These are phyloP conservation scores for Saccostrea cuccullata DNA, from an alignment of 1,140 invertebrate species.

Conservation along the genomic window DNA sequence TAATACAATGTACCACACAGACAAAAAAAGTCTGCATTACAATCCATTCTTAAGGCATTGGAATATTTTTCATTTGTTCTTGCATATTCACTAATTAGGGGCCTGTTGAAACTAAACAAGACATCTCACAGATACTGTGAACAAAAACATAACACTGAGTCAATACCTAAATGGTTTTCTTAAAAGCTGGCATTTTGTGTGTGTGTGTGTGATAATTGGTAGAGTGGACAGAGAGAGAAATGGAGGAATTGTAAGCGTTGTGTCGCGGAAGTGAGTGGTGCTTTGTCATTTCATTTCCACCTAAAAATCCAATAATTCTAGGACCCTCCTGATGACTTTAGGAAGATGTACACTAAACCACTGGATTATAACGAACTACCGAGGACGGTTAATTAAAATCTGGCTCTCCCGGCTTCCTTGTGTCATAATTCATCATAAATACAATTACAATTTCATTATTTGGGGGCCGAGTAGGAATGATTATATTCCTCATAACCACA, in stretches of 20 bases:
- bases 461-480: too few species aligned
- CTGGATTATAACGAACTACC: neutral
- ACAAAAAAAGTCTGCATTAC: too few species aligned
- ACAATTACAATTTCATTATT: too few species aligned
- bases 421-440: neutral
- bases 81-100: neutral
- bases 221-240: neutral
- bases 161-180: neutral
- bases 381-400: neutral
- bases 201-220: conserved; percentile 2
- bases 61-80: neutral
- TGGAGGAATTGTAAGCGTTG: neutral
- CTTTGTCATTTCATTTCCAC: conserved; percentile 30
- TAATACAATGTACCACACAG: too few species aligned
- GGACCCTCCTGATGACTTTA: neutral
- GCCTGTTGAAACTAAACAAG: neutral
- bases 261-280: conserved; percentile 3
- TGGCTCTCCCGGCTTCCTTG: neutral
- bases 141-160: conserved; percentile 7
- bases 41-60: neutral
- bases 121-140: conserved; percentile 13
- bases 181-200: neutral
- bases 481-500: too few species aligned
- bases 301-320: conserved; percentile 15
- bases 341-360: neutral